Evolutionary conservation across 37 sponge, comb jelly and placozoan genomes (phyloP).

Genomic region (Aplysina aerophoba): DNA sequence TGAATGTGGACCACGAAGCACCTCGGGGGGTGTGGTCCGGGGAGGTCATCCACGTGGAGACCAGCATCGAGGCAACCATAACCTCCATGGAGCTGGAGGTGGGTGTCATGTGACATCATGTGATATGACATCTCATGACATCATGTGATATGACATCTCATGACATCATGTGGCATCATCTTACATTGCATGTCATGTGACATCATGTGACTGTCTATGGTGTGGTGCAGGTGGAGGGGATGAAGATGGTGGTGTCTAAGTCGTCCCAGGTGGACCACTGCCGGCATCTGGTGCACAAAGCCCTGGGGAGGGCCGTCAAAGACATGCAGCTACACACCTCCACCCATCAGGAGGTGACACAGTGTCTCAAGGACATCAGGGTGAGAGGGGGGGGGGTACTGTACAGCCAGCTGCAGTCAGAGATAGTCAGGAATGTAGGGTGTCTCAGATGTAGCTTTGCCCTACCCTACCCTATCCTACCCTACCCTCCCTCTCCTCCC

Average conservation of each 20-base stretch:
- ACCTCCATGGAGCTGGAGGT: constrained; percentile 20
- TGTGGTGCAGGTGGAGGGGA: constrained; percentile 63
- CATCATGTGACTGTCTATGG: too few relatives aligned
- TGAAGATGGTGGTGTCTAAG: constrained; percentile 72
- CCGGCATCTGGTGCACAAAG: constrained; percentile 39
- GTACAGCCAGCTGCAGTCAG: neutral
- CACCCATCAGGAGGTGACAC: constrained; percentile 76
- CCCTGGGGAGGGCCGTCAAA: constrained; percentile 51
- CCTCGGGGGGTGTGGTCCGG: constrained; percentile 49
- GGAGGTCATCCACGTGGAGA: constrained; percentile 25
- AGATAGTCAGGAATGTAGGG: too few relatives aligned
- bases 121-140: neutral
- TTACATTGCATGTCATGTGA: neutral
- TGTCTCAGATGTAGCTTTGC: too few relatives aligned
- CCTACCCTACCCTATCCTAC: neutral
- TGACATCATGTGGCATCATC: neutral
- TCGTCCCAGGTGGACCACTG: constrained; percentile 42
- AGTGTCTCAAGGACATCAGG: constrained; percentile 69
- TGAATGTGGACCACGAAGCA: constrained; percentile 5
- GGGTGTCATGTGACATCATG: constrained; percentile 3
- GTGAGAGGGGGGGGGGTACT: constrained; percentile 39
- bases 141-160: too few relatives aligned
- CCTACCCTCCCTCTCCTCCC: neutral
- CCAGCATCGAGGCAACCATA: constrained; percentile 63
- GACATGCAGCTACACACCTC: constrained; percentile 69